Evolutionary conservation across 2,113 vertebrate genomes (phyloP).

Genomic region (Lepisosteus oculatus): DNA sequence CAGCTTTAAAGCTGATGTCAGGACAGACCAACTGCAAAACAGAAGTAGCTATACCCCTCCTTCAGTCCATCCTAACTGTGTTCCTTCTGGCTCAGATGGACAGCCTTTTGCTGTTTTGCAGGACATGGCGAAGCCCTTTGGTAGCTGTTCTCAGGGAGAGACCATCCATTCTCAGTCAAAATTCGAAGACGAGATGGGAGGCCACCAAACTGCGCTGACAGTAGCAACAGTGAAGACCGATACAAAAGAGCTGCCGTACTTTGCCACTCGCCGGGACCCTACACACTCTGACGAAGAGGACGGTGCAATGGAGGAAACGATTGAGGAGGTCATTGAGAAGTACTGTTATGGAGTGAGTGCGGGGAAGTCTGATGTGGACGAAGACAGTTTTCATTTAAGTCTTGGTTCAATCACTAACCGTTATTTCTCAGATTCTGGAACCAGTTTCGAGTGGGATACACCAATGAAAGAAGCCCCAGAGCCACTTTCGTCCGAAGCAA

Average conservation of each 20-base stretch:
- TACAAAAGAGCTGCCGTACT: background rate
- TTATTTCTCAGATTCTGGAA: constrained; percentile 34
- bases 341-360: constrained; percentile 54
- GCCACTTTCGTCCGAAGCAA: constrained; percentile 43
- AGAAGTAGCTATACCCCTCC: constrained; percentile 28
- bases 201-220: constrained; percentile 25
- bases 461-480: constrained; percentile 54
- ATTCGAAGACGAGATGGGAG: constrained; percentile 51
- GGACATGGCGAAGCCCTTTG: constrained; percentile 12
- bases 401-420: constrained; percentile 38
- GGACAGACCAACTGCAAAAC: constrained; percentile 53
- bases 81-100: constrained; percentile 16
- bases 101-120: constrained; percentile 17
- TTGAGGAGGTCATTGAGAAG: constrained; percentile 74
- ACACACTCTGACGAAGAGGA: constrained; percentile 32
- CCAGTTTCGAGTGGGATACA: constrained; percentile 73
- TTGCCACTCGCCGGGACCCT: constrained; percentile 29
- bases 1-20: background rate
- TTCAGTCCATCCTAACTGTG: constrained; percentile 14
- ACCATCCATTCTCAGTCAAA: constrained; percentile 44
- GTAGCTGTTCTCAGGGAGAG: constrained; percentile 56
- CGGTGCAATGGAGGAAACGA: constrained; percentile 51
- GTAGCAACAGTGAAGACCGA: background rate
- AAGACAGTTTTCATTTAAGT: constrained; percentile 69
- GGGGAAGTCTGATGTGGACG: constrained; percentile 48